Conservation (phyloP, 2,888 invertebrate genomes). For the Loripinus fragilis region DNA sequence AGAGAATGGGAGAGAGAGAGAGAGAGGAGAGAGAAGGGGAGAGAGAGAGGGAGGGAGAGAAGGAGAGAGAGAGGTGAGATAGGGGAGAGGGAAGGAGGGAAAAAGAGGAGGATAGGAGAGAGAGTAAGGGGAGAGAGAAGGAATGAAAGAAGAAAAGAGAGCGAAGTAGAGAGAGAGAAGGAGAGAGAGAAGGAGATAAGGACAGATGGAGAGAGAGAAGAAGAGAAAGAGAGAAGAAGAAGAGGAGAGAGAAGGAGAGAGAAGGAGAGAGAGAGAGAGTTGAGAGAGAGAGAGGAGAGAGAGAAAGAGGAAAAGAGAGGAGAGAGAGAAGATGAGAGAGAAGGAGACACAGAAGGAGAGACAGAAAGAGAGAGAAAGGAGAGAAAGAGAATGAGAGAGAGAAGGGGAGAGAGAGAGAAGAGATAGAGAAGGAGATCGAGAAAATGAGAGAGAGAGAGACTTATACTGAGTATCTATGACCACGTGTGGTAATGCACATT, state of each 20-base stretch:
- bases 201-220: too few species aligned
- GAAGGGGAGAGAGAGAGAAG: too few species aligned
- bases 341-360: too few species aligned
- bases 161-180: neutral
- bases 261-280: conserved; percentile 27
- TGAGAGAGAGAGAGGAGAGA: conserved; percentile 26
- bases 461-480: too few species aligned
- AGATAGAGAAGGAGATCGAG: too few species aligned
- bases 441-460: too few species aligned
- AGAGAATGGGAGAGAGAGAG: neutral
- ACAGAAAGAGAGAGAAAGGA: too few species aligned
- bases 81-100: conserved; percentile 3
- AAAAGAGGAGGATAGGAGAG: neutral
- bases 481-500: too few species aligned
- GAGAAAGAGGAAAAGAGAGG: conserved; percentile 19
- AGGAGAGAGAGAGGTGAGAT: neutral
- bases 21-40: neutral
- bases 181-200: too few species aligned
- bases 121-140: neutral
- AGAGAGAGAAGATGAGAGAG: neutral
- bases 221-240: conserved; percentile 11
- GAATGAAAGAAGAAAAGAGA: neutral
- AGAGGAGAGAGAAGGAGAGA: conserved; percentile 22
- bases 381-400: too few species aligned
- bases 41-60: neutral